phyloP scores from a whole-genome alignment of 2,888 invertebrate species.

The Drosophila lacicola region DNA sequence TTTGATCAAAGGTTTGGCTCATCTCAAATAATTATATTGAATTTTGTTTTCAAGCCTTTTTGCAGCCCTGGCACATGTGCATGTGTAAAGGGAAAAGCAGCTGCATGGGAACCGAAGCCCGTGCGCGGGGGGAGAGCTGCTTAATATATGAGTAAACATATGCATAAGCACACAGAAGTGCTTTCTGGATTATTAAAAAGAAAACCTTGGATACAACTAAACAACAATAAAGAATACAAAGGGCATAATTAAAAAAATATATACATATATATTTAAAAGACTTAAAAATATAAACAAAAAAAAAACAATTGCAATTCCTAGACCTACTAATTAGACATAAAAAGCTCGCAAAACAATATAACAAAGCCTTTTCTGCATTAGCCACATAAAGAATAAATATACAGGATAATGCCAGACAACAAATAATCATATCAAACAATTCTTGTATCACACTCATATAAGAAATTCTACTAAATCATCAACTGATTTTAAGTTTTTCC shows the following conservation, averaged over 20 bases:
- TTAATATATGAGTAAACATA: constrained; percentile 19
- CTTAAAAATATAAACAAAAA: constrained; percentile 1
- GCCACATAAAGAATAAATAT: no score
- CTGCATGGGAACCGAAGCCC: neutral
- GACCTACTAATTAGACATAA: constrained; percentile 7
- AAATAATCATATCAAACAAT: no score
- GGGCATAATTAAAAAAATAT: neutral
- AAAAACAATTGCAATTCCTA: constrained; percentile 10
- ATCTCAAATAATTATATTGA: no score
- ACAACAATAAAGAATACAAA: constrained; percentile 34
- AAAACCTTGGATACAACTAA: constrained; percentile 19
- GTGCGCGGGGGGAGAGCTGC: neutral
- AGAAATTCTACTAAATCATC: no score
- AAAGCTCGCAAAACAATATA: neutral
- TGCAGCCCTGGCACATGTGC: neutral
- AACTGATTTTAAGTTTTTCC: no score
- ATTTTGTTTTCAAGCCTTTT: no score
- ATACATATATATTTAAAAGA: no score
- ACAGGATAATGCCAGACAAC: no score
- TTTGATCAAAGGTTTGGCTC: no score
- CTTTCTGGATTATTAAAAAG: constrained; percentile 30
- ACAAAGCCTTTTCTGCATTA: neutral
- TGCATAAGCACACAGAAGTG: constrained; percentile 22
- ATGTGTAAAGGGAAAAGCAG: neutral
- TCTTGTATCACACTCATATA: no score